Conservation (phyloP, 1,140 invertebrate species). For the Apocrypta bakeri region DNA sequence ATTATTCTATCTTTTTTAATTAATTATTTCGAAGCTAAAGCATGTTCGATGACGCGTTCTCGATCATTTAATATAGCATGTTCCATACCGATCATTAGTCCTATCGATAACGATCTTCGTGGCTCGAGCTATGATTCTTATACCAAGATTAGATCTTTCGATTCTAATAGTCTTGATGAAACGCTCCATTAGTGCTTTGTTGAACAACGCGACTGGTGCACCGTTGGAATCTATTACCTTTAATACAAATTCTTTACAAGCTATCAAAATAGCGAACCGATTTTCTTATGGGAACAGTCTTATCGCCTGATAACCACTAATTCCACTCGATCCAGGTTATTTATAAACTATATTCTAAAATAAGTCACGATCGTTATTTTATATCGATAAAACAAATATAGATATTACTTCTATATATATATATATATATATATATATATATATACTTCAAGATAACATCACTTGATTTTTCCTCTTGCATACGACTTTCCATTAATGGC, state of each 20-base stretch:
- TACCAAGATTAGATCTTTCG: constrained; percentile 80
- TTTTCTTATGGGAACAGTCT: constrained; percentile 1
- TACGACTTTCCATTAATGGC: no score
- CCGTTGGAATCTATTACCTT: not conserved
- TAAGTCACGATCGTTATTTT: no score
- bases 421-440: no score
- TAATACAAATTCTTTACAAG: constrained; percentile 13
- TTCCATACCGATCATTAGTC: constrained; percentile 50
- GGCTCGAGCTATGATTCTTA: constrained; percentile 80
- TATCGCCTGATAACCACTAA: not conserved
- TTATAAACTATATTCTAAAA: no score
- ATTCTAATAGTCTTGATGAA: constrained; percentile 80
- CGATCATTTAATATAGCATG: constrained; percentile 53
- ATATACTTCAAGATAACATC: no score
- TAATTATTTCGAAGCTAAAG: not conserved
- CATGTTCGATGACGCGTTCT: no score
- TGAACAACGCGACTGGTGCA: constrained; percentile 77
- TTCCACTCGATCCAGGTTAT: not conserved
- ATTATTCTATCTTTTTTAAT: not conserved
- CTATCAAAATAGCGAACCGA: not conserved
- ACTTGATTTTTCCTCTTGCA: no score
- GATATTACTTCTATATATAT: no score
- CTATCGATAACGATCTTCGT: constrained; percentile 76
- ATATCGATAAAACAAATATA: no score
- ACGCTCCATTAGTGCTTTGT: constrained; percentile 81